A percentile compares a stretch with the other conserved stretches of the same genome.
Conservation (phyloP, 1,140 invertebrate genomes). For the Zeugodacus cucurbitae region DNA sequence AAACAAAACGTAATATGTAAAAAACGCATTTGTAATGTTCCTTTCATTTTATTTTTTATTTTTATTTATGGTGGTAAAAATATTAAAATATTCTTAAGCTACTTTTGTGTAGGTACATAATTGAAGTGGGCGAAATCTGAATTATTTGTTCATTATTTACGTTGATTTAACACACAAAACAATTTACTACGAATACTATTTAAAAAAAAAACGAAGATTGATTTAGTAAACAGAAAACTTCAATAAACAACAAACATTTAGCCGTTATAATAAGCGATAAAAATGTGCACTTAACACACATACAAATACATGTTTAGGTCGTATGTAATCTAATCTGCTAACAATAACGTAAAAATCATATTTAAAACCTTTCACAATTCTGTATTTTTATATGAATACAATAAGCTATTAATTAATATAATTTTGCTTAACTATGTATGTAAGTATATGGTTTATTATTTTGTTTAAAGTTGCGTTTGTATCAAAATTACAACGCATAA, state of each 20-base stretch:
- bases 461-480: neutral
- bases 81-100: conserved; percentile 1
- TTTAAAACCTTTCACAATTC: neutral
- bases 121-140: conserved; percentile 21
- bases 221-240: neutral
- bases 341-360: neutral
- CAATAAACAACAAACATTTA: neutral
- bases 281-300: neutral
- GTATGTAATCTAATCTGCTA: neutral
- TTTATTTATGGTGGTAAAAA: conserved; percentile 15
- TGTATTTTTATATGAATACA: neutral
- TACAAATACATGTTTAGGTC: neutral
- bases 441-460: neutral
- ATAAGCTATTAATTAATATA: neutral
- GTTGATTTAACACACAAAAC: conserved; percentile 2
- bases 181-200: neutral
- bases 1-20: neutral
- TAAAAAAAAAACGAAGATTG: neutral
- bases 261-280: neutral
- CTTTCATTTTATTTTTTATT: neutral
- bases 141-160: neutral
- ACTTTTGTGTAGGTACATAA: conserved; percentile 28
- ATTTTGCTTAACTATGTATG: neutral
- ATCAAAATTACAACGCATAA: neutral
- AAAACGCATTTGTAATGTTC: neutral